Evolutionary conservation across 2,113 vertebrate genomes (phyloP), one percentile per base, ranked within the genome.

Genomic region (Scopus umbretta): DNA sequence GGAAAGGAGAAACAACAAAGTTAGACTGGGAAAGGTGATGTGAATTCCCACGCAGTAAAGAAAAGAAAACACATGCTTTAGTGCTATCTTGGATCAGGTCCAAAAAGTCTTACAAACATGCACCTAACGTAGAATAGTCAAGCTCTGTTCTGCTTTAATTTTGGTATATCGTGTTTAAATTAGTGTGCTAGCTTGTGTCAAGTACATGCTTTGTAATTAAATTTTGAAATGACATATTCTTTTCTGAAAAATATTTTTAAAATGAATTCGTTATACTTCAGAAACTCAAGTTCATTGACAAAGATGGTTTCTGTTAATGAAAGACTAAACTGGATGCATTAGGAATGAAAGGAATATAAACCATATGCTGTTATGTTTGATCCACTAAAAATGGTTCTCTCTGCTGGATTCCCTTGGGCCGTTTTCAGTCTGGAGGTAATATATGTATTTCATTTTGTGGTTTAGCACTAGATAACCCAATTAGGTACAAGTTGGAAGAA

Each of bases 241-340:
- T 92, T 88, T 93, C 71, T 67, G 67, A 75, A 85, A 73, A 21
- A 12, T 16, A 26, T 53, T 85, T 92, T 12, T 16, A 73, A 88
- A 91, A 87, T 91, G 34, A 89, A 68, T 72, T 80, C 27, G 10
- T 72, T 84, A 32, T 85, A 53, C 43, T 79, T 89, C n/a, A 86
- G 92, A 83, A 82, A 63, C 26, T 47, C 38, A 80, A 16, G 56
- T 90, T 84, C 79, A 43, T 92, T 87, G 83, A 89, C 86, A 86
- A 95, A 87, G 83, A 79, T 91, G 70, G 55, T 95, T 94, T 97
- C 40, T 62, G 30, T 95, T 96, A 91, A 79, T 86, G 82, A 83
- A 95, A 93, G 52, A 75, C 83, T 71, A 81, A 91, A 92, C 49
- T 92, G 50, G 49, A 79, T 72, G 40, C 73, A 68, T 92, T 86